Evolutionary conservation across 2,113 vertebrate genomes (phyloP), one percentile per base, ranked within the genome.

Genomic region (Turdus rufiventris): DNA sequence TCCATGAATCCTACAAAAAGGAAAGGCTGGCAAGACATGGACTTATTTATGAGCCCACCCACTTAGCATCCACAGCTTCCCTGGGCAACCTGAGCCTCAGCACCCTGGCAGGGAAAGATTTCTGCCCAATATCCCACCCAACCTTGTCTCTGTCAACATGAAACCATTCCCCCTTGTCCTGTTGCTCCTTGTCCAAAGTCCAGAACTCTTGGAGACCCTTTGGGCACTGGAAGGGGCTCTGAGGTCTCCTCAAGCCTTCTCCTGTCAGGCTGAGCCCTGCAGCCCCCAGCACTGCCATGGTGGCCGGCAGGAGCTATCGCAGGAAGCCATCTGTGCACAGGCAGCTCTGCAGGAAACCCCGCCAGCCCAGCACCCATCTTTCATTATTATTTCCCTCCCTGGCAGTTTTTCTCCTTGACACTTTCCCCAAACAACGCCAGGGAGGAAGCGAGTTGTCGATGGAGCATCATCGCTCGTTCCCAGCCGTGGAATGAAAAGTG

Each of bases 251-350:
- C 71, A 75, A 67, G 25, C 36, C 45, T 26, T 11, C 14, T 33
- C 3, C 3, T 7, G 4, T 36, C 83, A 80, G 67, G 85, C 94
- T 85, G 17, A 31, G 48, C 70, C 84, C 5, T 4, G 75, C 33
- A 18, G 74, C 23, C 79, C 21, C 25, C 58, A 2, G 34, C 6
- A 56, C 53, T 47, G 90, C 29, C 85, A 47, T 8, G 83, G 84
- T 94, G 96, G 89, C 93, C 73, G 14, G 91, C 84, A 97, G 94
- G 94, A 97, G 92, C 98, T 99, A 99, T 99, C 98, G 28, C 93
- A 96, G 97, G 97, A 97, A 98, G 97, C 98, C 99, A 99, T 99
- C 98, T 99, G 98, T 97, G 97, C 96, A 68, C 85, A 42, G 89
- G 96, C 89, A 48, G 89, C 96, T 89, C 95, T 89, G 92, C 96